Conservation (phyloP, 1,140 invertebrate genomes). For the Heliconius hewitsoni region DNA sequence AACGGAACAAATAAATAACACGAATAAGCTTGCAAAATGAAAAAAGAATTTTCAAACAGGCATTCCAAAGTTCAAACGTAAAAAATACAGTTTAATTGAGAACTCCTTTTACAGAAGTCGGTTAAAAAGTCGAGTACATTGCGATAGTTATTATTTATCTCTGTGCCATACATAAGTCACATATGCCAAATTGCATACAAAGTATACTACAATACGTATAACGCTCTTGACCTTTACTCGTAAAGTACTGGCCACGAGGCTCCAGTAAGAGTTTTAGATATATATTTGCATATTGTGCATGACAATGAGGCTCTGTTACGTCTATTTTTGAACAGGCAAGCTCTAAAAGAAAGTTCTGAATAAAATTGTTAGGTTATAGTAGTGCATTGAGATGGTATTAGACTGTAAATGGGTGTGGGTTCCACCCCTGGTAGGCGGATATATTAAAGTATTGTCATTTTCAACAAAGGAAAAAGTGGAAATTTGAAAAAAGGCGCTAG, state of each 20-base stretch:
- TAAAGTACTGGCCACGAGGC: neutral
- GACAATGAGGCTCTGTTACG: neutral
- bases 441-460: too few species aligned
- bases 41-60: too few species aligned
- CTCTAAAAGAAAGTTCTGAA: neutral
- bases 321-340: neutral
- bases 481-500: too few species aligned
- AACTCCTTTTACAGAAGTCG: too few species aligned
- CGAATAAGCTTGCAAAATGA: too few species aligned
- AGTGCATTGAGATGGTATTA: neutral
- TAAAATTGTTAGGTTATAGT: neutral
- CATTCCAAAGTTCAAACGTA: too few species aligned
- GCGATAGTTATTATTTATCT: neutral
- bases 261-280: neutral
- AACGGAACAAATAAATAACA: too few species aligned
- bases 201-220: neutral
- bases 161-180: neutral
- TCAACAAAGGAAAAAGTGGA: too few species aligned
- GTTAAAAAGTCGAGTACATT: neutral
- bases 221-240: neutral
- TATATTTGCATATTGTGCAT: constrained; percentile 1
- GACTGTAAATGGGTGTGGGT: too few species aligned
- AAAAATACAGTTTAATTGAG: too few species aligned
- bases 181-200: neutral
- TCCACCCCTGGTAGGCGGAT: too few species aligned